These are phyloP conservation scores for Notothenia rossii DNA, from an alignment of 2,113 vertebrate genomes.

Conservation along the genomic window DNA sequence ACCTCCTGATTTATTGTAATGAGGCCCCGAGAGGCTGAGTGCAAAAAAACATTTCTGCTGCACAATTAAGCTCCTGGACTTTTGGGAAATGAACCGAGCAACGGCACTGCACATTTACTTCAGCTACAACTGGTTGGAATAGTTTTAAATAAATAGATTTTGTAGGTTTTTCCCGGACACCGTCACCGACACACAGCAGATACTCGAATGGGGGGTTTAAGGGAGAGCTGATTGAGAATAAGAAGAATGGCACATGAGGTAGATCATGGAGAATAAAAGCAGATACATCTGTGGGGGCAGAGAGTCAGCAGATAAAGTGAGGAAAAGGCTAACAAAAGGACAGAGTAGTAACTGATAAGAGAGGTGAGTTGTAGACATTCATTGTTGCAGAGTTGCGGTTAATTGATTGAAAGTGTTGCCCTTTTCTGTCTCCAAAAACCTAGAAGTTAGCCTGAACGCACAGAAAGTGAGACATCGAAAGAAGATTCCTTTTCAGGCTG, in stretches of 20 bases:
- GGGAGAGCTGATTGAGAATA: slow-evolving; percentile 6
- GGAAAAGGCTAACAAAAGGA: slow-evolving; percentile 19
- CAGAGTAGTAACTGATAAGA: slow-evolving; percentile 23
- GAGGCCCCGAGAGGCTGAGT: not conserved
- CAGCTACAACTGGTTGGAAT: slow-evolving; percentile 20
- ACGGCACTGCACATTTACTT: slow-evolving; percentile 14
- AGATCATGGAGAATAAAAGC: slow-evolving; percentile 38
- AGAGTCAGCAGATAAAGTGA: slow-evolving; percentile 22
- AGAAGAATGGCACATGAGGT: slow-evolving; percentile 23
- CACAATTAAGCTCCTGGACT: slow-evolving; percentile 49
- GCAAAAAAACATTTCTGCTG: not conserved
- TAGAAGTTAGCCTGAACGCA: not conserved
- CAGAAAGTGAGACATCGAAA: slow-evolving; percentile 13
- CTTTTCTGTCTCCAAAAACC: not conserved
- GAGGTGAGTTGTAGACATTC: slow-evolving; percentile 1
- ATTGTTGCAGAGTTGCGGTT: slow-evolving; percentile 1
- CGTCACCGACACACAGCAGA: not conserved
- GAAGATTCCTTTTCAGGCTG: not conserved
- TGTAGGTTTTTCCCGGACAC: not conserved
- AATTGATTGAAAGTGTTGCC: not conserved
- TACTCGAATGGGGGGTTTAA: not conserved
- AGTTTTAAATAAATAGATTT: slow-evolving; percentile 1
- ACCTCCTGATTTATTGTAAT: slow-evolving; percentile 70
- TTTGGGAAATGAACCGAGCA: slow-evolving; percentile 51
- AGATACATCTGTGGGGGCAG: slow-evolving; percentile 23